Evolutionary conservation across 1,140 invertebrate genomes (phyloP).

Genomic region (Pomphorhynchus laevis): DNA sequence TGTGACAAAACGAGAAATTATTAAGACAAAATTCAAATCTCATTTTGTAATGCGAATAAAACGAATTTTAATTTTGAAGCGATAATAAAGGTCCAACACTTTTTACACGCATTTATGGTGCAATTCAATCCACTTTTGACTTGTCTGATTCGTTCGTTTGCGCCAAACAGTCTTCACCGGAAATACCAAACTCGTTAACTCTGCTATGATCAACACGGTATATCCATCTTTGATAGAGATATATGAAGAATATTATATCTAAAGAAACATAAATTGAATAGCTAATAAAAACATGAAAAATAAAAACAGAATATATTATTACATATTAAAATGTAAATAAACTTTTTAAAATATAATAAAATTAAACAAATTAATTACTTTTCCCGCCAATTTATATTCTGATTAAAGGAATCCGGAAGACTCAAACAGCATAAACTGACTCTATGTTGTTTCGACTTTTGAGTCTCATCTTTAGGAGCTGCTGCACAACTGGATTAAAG

Average conservation of each 20-base stretch:
- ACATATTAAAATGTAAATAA: not conserved
- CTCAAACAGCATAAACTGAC: too few species aligned
- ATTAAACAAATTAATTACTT: too few species aligned
- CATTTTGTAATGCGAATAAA: not conserved
- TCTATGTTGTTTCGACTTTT: too few species aligned
- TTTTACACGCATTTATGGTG: not conserved
- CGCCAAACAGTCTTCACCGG: slow-evolving; percentile 21
- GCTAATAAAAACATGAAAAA: slow-evolving; percentile 13
- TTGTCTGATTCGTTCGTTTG: not conserved
- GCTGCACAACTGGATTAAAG: too few species aligned
- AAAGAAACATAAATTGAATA: too few species aligned
- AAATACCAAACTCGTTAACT: slow-evolving; percentile 71
- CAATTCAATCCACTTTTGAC: not conserved
- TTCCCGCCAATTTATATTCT: too few species aligned
- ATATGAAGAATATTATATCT: slow-evolving; percentile 92
- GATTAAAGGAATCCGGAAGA: too few species aligned
- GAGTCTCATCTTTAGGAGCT: too few species aligned
- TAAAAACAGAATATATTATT: slow-evolving; percentile 1
- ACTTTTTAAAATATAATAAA: not conserved
- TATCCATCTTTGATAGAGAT: slow-evolving; percentile 85
- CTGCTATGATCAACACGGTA: slow-evolving; percentile 68
- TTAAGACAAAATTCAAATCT: not conserved
- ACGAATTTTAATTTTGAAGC: not conserved
- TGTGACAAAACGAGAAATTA: not conserved
- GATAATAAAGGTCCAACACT: not conserved